Conservation (phyloP, 2,797 vertebrate genomes). For the Tragopan temminckii region DNA sequence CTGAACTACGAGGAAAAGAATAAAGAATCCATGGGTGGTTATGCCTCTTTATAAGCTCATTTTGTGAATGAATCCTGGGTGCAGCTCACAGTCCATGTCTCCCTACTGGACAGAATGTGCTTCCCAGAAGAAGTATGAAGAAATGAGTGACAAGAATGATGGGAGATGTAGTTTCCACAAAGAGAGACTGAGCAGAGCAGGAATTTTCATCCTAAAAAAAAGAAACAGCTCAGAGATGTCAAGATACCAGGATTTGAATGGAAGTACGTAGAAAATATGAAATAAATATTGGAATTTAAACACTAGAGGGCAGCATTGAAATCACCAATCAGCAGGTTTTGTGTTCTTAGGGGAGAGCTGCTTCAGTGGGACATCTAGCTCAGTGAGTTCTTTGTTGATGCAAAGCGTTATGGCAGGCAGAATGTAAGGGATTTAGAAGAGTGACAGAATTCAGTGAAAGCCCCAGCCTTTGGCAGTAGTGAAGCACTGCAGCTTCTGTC, state of each 20-base stretch:
- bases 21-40: not conserved
- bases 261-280: not conserved
- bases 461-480: not conserved
- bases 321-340: not conserved
- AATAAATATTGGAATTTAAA: not conserved
- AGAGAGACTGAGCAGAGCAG: not conserved
- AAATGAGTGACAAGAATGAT: not conserved
- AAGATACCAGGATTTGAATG: not conserved
- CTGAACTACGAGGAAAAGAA: not conserved
- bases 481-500: not conserved
- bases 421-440: not conserved
- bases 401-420: not conserved
- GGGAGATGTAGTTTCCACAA: not conserved
- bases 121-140: not conserved
- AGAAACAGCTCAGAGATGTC: not conserved
- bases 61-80: not conserved
- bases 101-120: not conserved
- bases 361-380: rapidly evolving
- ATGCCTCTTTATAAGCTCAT: not conserved
- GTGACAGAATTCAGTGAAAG: not conserved
- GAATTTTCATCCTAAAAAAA: not conserved
- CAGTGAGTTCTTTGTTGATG: not conserved
- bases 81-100: not conserved
- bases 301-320: not conserved
- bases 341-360: not conserved